Percentiles rank a stretch among this genome's conserved stretches.
These are phyloP conservation scores for Graptemys geographica DNA, from an alignment of 2,797 vertebrate genomes.

Conservation along the genomic window DNA sequence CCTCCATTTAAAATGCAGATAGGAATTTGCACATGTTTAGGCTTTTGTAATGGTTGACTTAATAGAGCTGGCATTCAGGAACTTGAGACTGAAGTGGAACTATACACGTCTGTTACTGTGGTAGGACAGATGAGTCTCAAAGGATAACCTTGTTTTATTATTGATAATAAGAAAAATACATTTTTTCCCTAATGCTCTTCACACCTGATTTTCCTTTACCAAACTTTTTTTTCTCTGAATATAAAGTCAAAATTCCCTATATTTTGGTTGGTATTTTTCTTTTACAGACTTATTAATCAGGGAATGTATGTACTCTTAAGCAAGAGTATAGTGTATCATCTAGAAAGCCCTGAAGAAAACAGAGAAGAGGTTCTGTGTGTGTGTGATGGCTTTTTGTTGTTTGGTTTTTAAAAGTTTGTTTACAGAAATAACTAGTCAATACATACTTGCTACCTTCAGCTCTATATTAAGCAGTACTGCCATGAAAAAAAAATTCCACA, in stretches of 20 bases:
- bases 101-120: neutral
- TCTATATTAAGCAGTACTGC: conserved; percentile 5
- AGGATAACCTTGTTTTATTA: neutral
- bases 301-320: neutral
- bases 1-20: neutral
- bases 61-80: neutral
- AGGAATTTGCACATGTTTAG: neutral
- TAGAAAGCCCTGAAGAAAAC: neutral
- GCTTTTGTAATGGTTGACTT: neutral
- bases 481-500: neutral
- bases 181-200: neutral
- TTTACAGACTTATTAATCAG: neutral
- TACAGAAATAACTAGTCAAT: neutral
- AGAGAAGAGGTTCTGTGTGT: conserved; percentile 2
- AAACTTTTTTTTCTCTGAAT: neutral
- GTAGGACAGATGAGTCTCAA: conserved; percentile 29
- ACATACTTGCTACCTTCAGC: neutral
- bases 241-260: conserved; percentile 8
- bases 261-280: conserved; percentile 21
- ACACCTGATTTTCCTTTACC: conserved; percentile 10
- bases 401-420: conserved; percentile 6
- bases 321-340: neutral
- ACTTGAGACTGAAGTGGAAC: neutral
- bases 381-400: neutral
- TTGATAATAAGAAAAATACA: neutral